These are phyloP conservation scores for Diarsia dahlii DNA, from an alignment of 2,888 invertebrate species.

Conservation along the genomic window DNA sequence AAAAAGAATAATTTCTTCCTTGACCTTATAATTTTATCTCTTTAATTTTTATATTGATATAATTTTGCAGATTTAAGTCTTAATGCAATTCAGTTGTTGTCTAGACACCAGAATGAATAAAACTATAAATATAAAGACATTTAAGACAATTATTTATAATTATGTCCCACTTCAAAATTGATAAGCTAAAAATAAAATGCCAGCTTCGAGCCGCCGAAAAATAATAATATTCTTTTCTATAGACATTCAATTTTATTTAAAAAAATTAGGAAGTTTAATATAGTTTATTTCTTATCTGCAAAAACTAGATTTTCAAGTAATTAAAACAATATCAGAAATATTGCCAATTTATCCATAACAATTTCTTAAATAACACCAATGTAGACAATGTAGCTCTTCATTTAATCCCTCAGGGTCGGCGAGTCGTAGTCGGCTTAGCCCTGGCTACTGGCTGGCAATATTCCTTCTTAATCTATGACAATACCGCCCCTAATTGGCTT, in stretches of 20 bases:
- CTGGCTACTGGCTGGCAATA: not conserved
- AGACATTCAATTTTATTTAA: no score
- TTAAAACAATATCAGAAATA: not conserved
- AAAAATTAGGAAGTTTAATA: no score
- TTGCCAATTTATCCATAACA: no score
- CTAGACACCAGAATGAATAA: not conserved
- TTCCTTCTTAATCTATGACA: slow-evolving; percentile 30
- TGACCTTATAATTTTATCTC: slow-evolving; percentile 20
- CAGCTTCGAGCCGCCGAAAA: not conserved
- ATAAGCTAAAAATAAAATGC: not conserved
- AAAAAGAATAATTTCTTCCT: slow-evolving; percentile 13
- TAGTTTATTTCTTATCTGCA: not conserved
- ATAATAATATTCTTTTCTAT: not conserved
- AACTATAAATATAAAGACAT: not conserved
- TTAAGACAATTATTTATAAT: not conserved
- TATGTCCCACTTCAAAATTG: no score
- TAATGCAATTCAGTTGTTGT: not conserved
- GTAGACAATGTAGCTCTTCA: not conserved
- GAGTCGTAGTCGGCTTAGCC: slow-evolving; percentile 11
- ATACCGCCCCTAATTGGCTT: slow-evolving; percentile 30
- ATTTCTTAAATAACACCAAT: not conserved
- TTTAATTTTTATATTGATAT: not conserved
- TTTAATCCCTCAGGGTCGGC: slow-evolving; percentile 8
- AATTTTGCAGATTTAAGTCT: not conserved
- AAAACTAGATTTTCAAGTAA: not conserved